These are phyloP conservation scores for Galemys pyrenaicus DNA, from an alignment of 2,113 vertebrate genomes.

Conservation along the genomic window DNA sequence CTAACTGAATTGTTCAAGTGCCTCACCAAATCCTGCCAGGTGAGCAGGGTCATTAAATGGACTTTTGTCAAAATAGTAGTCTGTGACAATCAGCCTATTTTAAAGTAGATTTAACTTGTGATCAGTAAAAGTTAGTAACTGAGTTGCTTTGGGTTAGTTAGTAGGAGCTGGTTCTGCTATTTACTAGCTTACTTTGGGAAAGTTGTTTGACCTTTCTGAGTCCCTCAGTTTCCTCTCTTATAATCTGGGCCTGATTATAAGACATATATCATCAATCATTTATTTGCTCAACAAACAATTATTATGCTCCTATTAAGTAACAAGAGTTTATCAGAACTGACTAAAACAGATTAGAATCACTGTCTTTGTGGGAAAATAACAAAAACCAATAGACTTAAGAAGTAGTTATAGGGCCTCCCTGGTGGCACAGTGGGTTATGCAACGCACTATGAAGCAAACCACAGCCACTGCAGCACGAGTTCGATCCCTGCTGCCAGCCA, in stretches of 20 bases:
- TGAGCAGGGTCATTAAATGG: not conserved
- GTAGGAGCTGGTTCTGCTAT: not conserved
- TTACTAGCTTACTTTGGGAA: constrained; percentile 4
- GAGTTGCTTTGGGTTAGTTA: not conserved
- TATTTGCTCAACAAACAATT: not conserved
- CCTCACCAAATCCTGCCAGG: not conserved
- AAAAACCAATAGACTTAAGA: not conserved
- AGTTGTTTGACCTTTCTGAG: not conserved
- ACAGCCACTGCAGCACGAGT: too few relatives aligned
- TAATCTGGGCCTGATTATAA: not conserved
- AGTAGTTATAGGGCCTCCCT: too few relatives aligned
- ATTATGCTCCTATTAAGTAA: too few relatives aligned
- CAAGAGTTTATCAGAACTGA: not conserved
- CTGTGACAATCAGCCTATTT: not conserved
- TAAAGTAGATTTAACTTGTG: not conserved
- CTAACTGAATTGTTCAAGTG: not conserved
- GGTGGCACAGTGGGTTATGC: too few relatives aligned
- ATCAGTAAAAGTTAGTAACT: not conserved
- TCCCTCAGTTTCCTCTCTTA: not conserved
- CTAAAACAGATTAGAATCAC: not conserved
- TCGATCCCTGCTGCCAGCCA: too few relatives aligned
- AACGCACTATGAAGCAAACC: too few relatives aligned
- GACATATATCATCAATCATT: not conserved
- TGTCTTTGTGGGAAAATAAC: not conserved
- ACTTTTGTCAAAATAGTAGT: not conserved